Conservation (phyloP, 2,888 invertebrate species). For the Lasioglossum zephyrum region DNA sequence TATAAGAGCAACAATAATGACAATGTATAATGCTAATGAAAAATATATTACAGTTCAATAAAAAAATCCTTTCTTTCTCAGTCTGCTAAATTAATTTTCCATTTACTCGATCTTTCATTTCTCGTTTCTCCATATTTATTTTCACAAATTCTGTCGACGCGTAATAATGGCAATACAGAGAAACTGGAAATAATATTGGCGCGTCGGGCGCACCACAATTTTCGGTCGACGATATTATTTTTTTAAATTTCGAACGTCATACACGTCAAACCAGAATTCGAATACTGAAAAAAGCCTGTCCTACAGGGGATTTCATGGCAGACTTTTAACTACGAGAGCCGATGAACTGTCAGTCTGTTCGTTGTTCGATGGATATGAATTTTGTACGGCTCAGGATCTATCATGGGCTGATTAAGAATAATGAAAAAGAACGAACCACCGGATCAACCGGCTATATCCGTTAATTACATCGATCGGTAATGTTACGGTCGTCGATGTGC, state of each 20-base stretch:
- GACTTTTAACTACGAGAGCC: neutral
- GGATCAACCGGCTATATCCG: neutral
- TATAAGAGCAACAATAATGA: neutral
- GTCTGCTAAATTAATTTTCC: neutral
- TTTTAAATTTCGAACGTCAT: neutral
- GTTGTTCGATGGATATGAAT: neutral
- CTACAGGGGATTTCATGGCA: neutral
- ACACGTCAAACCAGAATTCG: neutral
- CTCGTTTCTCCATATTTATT: neutral
- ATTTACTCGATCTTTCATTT: neutral
- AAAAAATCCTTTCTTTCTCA: neutral
- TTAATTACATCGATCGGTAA: slow-evolving; percentile 24
- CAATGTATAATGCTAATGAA: neutral
- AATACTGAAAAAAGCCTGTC: neutral
- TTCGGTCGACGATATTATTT: slow-evolving; percentile 5
- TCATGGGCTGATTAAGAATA: slow-evolving; percentile 1
- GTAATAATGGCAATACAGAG: neutral
- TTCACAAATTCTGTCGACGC: neutral
- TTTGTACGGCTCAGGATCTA: neutral
- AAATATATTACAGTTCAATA: neutral
- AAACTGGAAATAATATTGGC: neutral
- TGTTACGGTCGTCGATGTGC: neutral
- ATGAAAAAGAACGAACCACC: neutral
- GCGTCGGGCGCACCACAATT: neutral
- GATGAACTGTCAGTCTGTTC: slow-evolving; percentile 8